phyloP scores from a whole-genome alignment of 2,797 vertebrate species.

The Cacajao melanocephalus region DNA sequence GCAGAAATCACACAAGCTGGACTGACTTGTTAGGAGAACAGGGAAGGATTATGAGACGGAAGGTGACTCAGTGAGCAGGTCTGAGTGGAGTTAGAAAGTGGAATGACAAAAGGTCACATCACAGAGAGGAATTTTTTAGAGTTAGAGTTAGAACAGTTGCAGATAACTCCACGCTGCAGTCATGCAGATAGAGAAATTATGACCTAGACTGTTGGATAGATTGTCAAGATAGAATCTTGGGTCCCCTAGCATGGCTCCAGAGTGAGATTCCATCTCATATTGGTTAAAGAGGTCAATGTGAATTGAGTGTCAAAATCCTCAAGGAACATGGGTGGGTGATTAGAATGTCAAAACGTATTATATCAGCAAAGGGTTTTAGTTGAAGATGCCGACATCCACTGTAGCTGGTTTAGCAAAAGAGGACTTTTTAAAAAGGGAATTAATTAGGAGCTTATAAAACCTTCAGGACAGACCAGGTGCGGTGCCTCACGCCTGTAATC shows the following conservation, averaged over 20 bases:
- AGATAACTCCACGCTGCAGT: neutral
- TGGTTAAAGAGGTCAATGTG: neutral
- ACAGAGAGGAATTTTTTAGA: neutral
- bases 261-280: neutral
- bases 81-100: neutral
- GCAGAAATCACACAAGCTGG: neutral
- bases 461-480: neutral
- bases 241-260: accelerated
- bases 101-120: neutral
- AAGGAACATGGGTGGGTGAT: neutral
- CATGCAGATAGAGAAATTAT: neutral
- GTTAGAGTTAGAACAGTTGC: neutral
- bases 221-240: neutral
- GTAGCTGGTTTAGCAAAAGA: neutral
- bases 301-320: neutral
- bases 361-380: neutral
- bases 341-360: neutral
- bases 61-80: neutral
- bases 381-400: neutral
- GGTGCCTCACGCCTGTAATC: no score
- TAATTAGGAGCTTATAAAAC: neutral
- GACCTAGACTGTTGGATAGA: neutral
- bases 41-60: neutral
- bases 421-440: neutral
- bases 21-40: neutral